Conservation (phyloP, 2,797 vertebrate species). For the Darevskia nairensis region DNA sequence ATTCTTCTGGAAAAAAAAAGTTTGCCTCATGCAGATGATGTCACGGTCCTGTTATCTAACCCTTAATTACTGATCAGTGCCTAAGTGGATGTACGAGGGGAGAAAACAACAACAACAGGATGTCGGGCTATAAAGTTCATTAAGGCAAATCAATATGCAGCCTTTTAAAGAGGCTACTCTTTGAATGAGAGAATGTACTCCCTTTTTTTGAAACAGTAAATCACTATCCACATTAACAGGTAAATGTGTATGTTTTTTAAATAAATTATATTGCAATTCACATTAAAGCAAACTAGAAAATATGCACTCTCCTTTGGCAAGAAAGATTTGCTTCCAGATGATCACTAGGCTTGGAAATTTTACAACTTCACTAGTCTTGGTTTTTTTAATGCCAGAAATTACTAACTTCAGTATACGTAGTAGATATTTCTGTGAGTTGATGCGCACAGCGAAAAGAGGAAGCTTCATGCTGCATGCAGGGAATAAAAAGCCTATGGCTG, state of each 20-base stretch:
- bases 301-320: background rate
- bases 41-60: slow-evolving; percentile 70
- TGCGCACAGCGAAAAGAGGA: no score
- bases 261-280: slow-evolving; percentile 66
- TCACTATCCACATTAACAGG: slow-evolving; percentile 37
- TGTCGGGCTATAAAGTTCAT: slow-evolving; percentile 74
- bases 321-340: background rate
- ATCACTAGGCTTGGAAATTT: background rate
- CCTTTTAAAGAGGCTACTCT: slow-evolving; percentile 63
- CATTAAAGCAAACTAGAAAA: background rate
- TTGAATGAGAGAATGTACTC: slow-evolving; percentile 65
- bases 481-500: no score
- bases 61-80: slow-evolving; percentile 54
- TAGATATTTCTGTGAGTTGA: background rate
- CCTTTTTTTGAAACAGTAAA: slow-evolving; percentile 61
- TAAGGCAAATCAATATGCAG: slow-evolving; percentile 72
- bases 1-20: slow-evolving; percentile 52
- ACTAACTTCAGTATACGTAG: background rate
- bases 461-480: no score
- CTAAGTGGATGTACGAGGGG: slow-evolving; percentile 65
- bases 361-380: background rate
- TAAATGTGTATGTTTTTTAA: slow-evolving; percentile 52
- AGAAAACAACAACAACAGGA: slow-evolving; percentile 51
- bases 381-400: background rate
- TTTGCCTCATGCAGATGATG: slow-evolving; percentile 59